Evolutionary conservation across 2,888 invertebrate species (phyloP), one percentile per base, ranked within the genome.

Genomic region (Julus scanicus): DNA sequence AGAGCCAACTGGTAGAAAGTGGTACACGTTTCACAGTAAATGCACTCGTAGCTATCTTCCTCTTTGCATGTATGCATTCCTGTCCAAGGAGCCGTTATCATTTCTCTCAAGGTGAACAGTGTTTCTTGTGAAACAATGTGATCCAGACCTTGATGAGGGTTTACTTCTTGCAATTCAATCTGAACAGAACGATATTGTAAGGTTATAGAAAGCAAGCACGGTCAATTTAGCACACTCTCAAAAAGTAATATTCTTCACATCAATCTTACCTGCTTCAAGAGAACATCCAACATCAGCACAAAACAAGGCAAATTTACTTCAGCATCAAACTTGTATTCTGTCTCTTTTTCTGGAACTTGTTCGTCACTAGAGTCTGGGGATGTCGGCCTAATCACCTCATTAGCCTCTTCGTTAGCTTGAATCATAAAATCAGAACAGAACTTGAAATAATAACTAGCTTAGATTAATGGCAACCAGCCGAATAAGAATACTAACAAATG

Each of bases 1-100:
- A 97, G 94, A 15, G 96, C 95, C 57, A 98, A 93, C 92, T 98
- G 98, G 92, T 98, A 98, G 96, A 98, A 98, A 93, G 98, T 96
- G 53, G 98, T 96, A 48, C 96, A 95, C 88, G 97, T 96, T 92
- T 98, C 98, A 93, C 99, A 99, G 92, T 96, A 97, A 88, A 95
- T 95, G 91, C 99, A 99, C 92, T 98, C 97, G 48, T 92, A 92
- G 71, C 92, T 92, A 63, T 92, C 92, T 90, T 93, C 90, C 90
- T 92, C 91, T n/a, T 91, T 93, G 90, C 94, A 94, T 2, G 92
- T 92, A 91, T 93, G 94, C 8, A 94, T 94, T 29, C 95, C 95
- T 89, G 95, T 94, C 94, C 96, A 96, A 37, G 95, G 94, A 6
- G 95, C 94, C 2, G 94, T 94, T 71, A 97, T 94, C 94, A 96